A percentile compares a stretch with the other conserved stretches of the same genome.
Evolutionary conservation across 2,797 vertebrate species (phyloP).

Genomic region (Enteromius trimaculatus): DNA sequence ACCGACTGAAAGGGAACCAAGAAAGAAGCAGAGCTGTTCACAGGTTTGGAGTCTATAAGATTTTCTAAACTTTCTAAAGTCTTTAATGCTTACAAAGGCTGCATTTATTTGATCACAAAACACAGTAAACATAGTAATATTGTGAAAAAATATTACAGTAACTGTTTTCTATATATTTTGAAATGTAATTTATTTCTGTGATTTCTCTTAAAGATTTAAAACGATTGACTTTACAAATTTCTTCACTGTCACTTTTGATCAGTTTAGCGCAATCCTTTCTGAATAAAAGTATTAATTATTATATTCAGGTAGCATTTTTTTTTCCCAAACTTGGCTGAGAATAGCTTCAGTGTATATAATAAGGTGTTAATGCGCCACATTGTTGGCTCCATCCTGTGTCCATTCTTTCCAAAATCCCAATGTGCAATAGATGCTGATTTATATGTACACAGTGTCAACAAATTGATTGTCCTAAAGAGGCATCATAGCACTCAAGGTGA

Average conservation of each 20-base stretch:
- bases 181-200: background rate
- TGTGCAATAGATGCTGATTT: background rate
- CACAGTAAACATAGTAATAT: background rate
- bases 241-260: background rate
- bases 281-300: background rate
- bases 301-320: background rate
- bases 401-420: conserved; percentile 18
- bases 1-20: background rate
- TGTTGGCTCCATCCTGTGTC: background rate
- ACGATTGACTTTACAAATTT: background rate
- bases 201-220: background rate
- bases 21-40: background rate
- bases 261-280: background rate
- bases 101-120: background rate
- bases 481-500: conserved; percentile 39
- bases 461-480: conserved; percentile 34
- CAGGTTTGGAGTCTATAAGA: background rate
- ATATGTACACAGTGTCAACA: conserved; percentile 36
- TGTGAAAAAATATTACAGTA: background rate
- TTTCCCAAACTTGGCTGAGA: background rate
- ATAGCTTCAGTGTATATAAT: background rate
- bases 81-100: background rate
- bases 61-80: background rate
- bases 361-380: background rate
- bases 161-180: background rate